These are phyloP conservation scores for Riptortus pedestris DNA, from an alignment of 1,140 invertebrate genomes.

Conservation along the genomic window DNA sequence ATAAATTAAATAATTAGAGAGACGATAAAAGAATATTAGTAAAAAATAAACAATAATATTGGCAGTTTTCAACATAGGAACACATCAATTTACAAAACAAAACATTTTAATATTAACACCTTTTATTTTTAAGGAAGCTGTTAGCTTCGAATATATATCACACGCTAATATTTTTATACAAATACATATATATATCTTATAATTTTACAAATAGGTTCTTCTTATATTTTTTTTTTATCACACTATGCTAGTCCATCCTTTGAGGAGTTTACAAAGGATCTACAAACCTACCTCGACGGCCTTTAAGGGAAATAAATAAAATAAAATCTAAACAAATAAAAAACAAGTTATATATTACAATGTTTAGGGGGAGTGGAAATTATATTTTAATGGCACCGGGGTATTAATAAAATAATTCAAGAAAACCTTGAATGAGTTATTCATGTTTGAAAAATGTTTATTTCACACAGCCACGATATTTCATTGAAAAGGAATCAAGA, in stretches of 20 bases:
- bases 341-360: no score
- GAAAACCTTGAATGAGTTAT: no score
- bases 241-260: neutral
- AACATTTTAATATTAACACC: conserved; percentile 6
- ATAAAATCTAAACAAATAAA: no score
- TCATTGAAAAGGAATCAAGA: no score
- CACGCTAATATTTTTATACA: neutral
- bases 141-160: neutral
- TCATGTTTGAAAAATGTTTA: no score
- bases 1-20: conserved; percentile 3
- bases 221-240: neutral
- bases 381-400: no score
- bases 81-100: neutral
- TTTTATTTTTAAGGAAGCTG: conserved; percentile 3
- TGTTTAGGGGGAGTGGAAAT: no score
- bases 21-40: conserved; percentile 9
- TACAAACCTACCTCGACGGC: no score
- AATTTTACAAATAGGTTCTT: neutral
- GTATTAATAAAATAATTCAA: no score
- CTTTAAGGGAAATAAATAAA: no score
- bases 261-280: no score
- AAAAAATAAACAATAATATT: conserved; percentile 13
- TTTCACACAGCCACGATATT: no score
- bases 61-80: conserved; percentile 18
- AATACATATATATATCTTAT: conserved; percentile 1